A percentile compares a stretch with the other conserved stretches of the same genome.
Evolutionary conservation across 1,140 invertebrate species (phyloP).

Genomic region (Zaprionus ornatus): DNA sequence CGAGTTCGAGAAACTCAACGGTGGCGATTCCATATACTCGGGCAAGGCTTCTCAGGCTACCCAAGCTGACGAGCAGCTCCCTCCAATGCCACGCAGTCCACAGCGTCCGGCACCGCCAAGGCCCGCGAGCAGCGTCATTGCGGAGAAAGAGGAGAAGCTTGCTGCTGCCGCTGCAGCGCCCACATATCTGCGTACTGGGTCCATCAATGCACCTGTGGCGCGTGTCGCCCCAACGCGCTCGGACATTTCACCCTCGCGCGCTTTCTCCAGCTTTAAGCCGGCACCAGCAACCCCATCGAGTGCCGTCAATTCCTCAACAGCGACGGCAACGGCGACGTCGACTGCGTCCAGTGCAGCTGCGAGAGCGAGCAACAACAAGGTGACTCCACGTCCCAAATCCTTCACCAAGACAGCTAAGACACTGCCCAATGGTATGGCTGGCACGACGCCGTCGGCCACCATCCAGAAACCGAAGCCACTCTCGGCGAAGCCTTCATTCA

Average conservation of each 20-base stretch:
- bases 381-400: conserved; percentile 59
- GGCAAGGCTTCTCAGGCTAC: conserved; percentile 85
- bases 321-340: not conserved
- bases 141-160: conserved; percentile 38
- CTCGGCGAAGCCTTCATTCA: conserved; percentile 76
- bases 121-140: conserved; percentile 47
- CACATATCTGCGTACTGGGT: conserved; percentile 89
- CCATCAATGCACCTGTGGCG: conserved; percentile 87
- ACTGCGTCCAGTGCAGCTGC: not conserved
- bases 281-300: conserved; percentile 28
- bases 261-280: conserved; percentile 82
- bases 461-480: conserved; percentile 80
- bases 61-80: conserved; percentile 7
- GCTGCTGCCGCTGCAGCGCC: conserved; percentile 80
- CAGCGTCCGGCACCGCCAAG: conserved; percentile 79
- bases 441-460: conserved; percentile 67
- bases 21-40: conserved; percentile 93
- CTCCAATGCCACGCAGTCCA: conserved; percentile 49
- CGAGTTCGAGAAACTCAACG: conserved; percentile 92
- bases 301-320: not conserved
- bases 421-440: conserved; percentile 64
- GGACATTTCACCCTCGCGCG: conserved; percentile 69
- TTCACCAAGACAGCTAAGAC: conserved; percentile 69
- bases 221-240: conserved; percentile 88
- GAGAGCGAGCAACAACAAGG: conserved; percentile 1